These are phyloP conservation scores for Anolis carolinensis DNA, from an alignment of 2,113 vertebrate species.

Conservation along the genomic window DNA sequence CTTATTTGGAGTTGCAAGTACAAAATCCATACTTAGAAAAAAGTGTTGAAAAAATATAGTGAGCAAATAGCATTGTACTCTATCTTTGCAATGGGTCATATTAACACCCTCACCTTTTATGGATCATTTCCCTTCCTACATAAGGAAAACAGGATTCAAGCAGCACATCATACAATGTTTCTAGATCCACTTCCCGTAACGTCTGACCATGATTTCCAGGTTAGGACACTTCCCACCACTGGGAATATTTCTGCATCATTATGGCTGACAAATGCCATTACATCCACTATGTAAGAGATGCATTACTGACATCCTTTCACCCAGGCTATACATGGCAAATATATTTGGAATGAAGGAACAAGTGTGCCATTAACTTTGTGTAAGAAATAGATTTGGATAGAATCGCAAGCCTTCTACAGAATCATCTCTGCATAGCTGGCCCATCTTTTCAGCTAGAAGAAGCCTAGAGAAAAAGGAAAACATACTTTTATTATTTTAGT, in stretches of 20 bases:
- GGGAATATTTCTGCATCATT: constrained; percentile 40
- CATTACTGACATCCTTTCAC: constrained; percentile 35
- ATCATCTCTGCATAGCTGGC: constrained; percentile 95
- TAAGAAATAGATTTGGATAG: constrained; percentile 94
- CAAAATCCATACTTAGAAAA: constrained; percentile 40
- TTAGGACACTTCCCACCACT: constrained; percentile 38
- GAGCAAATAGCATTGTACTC: background rate
- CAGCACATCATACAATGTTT: constrained; percentile 7
- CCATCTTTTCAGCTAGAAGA: constrained; percentile 96
- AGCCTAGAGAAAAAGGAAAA: constrained; percentile 77
- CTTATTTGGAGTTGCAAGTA: constrained; percentile 38
- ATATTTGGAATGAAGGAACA: background rate
- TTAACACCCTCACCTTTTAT: constrained; percentile 11
- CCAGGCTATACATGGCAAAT: constrained; percentile 32
- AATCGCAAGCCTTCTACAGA: constrained; percentile 97
- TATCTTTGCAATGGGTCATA: background rate
- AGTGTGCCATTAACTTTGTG: constrained; percentile 69
- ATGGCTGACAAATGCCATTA: background rate
- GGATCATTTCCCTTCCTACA: constrained; percentile 24
- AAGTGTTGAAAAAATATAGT: background rate
- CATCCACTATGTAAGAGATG: constrained; percentile 45
- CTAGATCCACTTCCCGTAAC: background rate
- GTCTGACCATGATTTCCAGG: constrained; percentile 32
- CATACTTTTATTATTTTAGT: background rate
- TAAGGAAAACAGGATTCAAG: constrained; percentile 29